These are phyloP conservation scores for Holothuria leucospilota DNA, from an alignment of 53 echinoderm and acorn worm genomes.

Conservation along the genomic window DNA sequence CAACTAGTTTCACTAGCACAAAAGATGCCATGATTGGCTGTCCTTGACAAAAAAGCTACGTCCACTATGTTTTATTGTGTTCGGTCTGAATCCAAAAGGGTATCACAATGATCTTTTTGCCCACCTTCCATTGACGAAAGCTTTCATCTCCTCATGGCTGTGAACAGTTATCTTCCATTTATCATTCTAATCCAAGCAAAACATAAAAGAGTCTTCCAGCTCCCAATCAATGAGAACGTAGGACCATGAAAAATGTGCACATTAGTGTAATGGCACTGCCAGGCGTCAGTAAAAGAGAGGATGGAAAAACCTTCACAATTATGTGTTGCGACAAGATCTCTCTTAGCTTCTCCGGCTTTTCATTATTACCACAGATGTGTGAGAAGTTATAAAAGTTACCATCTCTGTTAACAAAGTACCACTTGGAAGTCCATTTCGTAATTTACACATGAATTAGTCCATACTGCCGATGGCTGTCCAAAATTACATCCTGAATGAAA, in stretches of 20 bases:
- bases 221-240: slow-evolving; percentile 27
- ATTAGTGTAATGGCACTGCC: slow-evolving; percentile 39
- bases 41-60: not conserved
- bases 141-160: slow-evolving; percentile 7
- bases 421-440: too few species aligned
- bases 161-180: slow-evolving; percentile 35
- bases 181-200: slow-evolving; percentile 44
- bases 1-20: slow-evolving; percentile 7
- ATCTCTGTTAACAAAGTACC: too few species aligned
- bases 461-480: too few species aligned
- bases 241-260: slow-evolving; percentile 43
- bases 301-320: slow-evolving; percentile 25
- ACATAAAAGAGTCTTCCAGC: slow-evolving; percentile 33
- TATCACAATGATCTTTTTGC: slow-evolving; percentile 22
- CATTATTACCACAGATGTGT: too few species aligned
- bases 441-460: too few species aligned
- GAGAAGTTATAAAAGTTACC: too few species aligned
- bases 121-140: slow-evolving; percentile 15
- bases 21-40: slow-evolving; percentile 5
- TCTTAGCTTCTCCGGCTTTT: too few species aligned
- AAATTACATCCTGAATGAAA: too few species aligned
- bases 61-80: slow-evolving; percentile 29
- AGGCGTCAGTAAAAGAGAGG: not conserved
- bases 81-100: not conserved
- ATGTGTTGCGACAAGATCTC: not conserved